Evolutionary conservation across 2,113 vertebrate genomes (phyloP).

Genomic region (Ornithorhynchus anatinus): DNA sequence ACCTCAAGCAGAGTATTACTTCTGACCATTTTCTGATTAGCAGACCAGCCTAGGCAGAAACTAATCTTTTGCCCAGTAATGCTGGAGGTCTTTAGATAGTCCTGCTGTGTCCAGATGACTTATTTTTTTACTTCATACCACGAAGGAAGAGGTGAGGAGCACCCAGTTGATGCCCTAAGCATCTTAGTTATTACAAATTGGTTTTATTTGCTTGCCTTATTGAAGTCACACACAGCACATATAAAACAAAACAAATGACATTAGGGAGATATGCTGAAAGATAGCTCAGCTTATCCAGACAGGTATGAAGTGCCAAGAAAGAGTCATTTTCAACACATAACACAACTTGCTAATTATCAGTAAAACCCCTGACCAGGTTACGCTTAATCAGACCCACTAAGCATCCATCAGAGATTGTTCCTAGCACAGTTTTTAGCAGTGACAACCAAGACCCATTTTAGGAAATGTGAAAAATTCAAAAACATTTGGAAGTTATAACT

Average conservation of each 20-base stretch:
- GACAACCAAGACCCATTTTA: neutral
- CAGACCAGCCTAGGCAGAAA: too few species aligned
- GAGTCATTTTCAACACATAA: conserved; percentile 3
- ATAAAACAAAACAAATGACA: conserved; percentile 31
- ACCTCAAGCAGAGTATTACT: too few species aligned
- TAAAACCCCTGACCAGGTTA: neutral
- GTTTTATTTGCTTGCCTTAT: too few species aligned
- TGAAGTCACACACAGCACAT: neutral
- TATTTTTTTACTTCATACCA: too few species aligned
- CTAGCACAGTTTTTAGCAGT: neutral
- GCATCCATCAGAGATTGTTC: neutral
- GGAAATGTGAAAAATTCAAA: neutral
- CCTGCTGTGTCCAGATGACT: too few species aligned
- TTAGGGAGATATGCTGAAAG: conserved; percentile 10
- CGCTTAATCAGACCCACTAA: neutral
- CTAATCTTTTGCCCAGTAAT: too few species aligned
- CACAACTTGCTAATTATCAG: conserved; percentile 11
- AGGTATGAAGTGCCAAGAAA: conserved; percentile 23
- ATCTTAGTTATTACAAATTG: too few species aligned
- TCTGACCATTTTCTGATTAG: too few species aligned
- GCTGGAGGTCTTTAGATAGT: too few species aligned
- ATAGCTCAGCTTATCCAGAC: conserved; percentile 9
- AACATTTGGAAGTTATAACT: neutral
- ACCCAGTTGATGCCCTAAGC: too few species aligned
- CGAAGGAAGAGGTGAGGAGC: too few species aligned